These are phyloP conservation scores for Epinephelus cyanopodus DNA, from an alignment of 2,113 vertebrate species.

Conservation along the genomic window DNA sequence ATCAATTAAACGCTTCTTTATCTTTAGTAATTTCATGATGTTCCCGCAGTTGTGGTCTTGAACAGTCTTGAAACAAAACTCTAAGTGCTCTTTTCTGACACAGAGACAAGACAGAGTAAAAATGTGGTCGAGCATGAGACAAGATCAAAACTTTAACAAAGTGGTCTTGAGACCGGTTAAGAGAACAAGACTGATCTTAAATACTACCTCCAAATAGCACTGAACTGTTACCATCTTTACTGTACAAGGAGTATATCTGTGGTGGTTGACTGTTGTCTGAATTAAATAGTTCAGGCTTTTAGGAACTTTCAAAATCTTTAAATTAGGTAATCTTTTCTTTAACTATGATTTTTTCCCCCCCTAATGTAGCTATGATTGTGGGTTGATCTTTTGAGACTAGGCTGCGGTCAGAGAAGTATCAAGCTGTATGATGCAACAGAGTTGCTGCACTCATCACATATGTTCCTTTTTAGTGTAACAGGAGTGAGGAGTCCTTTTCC, in stretches of 20 bases:
- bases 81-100: too few species aligned
- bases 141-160: too few species aligned
- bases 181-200: too few species aligned
- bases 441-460: constrained; percentile 2
- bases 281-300: background rate
- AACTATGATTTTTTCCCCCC: background rate
- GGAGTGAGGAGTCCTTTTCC: constrained; percentile 3
- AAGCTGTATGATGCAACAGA: background rate
- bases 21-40: too few species aligned
- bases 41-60: too few species aligned
- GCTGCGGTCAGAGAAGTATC: background rate
- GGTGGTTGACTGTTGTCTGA: background rate
- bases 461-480: constrained; percentile 28
- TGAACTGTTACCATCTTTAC: background rate
- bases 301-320: background rate
- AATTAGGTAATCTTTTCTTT: background rate
- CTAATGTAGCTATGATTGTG: background rate
- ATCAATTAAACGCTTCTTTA: too few species aligned
- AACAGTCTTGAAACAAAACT: too few species aligned
- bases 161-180: too few species aligned
- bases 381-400: background rate
- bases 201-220: background rate
- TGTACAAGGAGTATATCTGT: background rate
- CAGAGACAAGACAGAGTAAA: too few species aligned
- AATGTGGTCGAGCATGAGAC: too few species aligned